Base-by-base conservation (phyloP, 37 sponge, comb jelly and placozoan species). In the Petrosia ficiformis region DNA sequence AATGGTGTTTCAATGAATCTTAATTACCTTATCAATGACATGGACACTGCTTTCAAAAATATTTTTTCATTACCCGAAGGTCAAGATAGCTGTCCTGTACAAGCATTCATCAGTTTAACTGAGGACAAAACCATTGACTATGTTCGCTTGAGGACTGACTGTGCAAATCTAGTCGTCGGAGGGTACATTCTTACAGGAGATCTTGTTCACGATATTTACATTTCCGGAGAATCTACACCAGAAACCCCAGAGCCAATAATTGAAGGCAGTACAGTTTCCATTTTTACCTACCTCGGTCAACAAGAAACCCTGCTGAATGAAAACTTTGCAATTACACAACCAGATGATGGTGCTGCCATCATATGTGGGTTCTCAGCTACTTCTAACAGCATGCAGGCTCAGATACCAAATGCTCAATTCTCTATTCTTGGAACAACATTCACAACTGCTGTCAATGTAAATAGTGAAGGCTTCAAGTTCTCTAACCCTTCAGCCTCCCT, bases 91-190 rank as follows among this genome's bases (percentile, higher is more conserved):
- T 79, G 79, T 79, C 57, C 30, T 2, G n/a, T 69, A 1, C 59
- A 68, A 25, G 61, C 61, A 25, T 79, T 79, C 61, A 24, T 79
- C 26, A 68, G 28, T 41, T 22, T 79, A 1, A 60, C 68, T 39
- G 3, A 57, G 3, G 26, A 37, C n/a, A 31, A n/a, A 5, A n/a
- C 5, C 28, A 11, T 61, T 29, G n/a, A n/a, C n/a, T 61, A 6
- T 5, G n/a, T 61, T 11, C 11, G 28, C 26, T 22, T 61, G 5
- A n/a, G 5, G 5, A n/a, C 63, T 5, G 26, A 8, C 14, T 61
- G 63, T 22, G 25, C n/a, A 6, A 22, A 22, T 6, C 28, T 61
- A 11, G 5, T 5, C 11, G n/a, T 61, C 5, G n/a, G 5, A 5
- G 28, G 28, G 28, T 61, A 61, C n/a, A 11, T 26, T 11, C 28